A percentile compares a stretch with the other conserved stretches of the same genome.
phyloP scores from a whole-genome alignment of 1,140 invertebrate genomes.

The Meloidogyne chitwoodi region DNA sequence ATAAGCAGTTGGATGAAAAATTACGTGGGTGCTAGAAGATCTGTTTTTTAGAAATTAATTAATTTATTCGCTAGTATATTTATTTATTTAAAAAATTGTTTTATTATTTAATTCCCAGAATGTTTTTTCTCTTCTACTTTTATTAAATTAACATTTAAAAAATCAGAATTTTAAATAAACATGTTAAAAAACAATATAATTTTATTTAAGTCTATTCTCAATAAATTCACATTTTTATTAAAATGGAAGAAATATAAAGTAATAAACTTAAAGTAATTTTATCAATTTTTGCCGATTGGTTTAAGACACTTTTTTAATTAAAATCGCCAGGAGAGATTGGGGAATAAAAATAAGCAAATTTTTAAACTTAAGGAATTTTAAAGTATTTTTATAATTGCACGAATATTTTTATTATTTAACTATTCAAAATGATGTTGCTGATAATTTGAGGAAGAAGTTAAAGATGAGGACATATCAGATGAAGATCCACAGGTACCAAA shows the following conservation, averaged over 20 bases:
- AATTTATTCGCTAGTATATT: neutral
- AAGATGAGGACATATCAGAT: neutral
- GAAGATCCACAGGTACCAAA: neutral
- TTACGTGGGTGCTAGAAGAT: slow-evolving; percentile 15
- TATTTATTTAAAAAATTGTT: too few relatives aligned
- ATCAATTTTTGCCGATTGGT: neutral
- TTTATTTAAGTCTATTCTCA: too few relatives aligned
- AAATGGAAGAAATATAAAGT: neutral
- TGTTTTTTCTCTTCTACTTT: too few relatives aligned
- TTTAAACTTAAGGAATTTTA: neutral
- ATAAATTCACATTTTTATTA: neutral
- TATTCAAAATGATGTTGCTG: neutral
- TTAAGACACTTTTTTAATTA: neutral
- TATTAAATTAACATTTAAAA: too few relatives aligned
- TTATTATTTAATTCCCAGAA: too few relatives aligned
- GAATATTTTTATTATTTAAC: neutral
- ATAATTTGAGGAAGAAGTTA: neutral
- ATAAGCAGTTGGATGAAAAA: slow-evolving; percentile 4
- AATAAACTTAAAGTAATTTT: neutral
- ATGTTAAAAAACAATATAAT: too few relatives aligned
- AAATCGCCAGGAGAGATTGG: neutral
- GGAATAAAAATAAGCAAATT: neutral
- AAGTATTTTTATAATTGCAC: neutral
- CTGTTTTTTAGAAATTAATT: neutral
- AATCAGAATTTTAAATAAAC: too few relatives aligned